Percentiles rank a stretch among this genome's conserved stretches.
Evolutionary conservation across 2,113 vertebrate species (phyloP).

Genomic region (Fulica atra): DNA sequence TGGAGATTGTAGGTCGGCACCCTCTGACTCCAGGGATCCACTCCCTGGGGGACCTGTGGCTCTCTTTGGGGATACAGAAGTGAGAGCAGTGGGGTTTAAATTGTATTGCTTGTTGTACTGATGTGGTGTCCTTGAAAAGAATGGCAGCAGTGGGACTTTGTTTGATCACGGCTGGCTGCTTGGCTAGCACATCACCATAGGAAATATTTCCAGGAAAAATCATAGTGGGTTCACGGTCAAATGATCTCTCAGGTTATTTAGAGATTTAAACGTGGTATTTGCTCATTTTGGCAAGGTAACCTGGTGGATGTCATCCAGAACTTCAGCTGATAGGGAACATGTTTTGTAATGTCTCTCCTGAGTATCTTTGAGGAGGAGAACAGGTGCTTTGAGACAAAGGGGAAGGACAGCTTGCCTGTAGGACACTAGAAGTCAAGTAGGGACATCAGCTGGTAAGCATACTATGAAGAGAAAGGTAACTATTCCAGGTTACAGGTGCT

Average conservation of each 20-base stretch:
- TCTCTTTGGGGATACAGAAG: accelerated
- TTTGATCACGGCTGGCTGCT: background rate
- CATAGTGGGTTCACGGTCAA: background rate
- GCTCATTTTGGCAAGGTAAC: background rate
- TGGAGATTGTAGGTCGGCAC: background rate
- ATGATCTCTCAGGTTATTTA: background rate
- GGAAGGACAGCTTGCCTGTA: background rate
- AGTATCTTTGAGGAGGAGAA: background rate
- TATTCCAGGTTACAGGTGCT: background rate
- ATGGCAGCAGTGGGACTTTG: background rate
- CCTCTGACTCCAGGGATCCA: background rate
- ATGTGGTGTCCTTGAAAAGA: background rate
- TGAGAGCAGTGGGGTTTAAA: background rate
- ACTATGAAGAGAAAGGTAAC: background rate
- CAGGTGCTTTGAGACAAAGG: background rate
- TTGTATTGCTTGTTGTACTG: background rate
- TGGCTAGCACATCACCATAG: background rate
- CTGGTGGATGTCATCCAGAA: background rate
- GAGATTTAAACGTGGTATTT: background rate
- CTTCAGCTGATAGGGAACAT: background rate
- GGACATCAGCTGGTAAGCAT: background rate
- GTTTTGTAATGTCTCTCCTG: background rate
- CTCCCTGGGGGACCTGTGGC: background rate
- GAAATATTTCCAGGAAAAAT: background rate
- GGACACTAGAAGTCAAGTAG: background rate